A percentile compares a stretch with the other conserved stretches of the same genome.
Conservation (phyloP, 2,888 invertebrate genomes). For the Leucozona laternaria region DNA sequence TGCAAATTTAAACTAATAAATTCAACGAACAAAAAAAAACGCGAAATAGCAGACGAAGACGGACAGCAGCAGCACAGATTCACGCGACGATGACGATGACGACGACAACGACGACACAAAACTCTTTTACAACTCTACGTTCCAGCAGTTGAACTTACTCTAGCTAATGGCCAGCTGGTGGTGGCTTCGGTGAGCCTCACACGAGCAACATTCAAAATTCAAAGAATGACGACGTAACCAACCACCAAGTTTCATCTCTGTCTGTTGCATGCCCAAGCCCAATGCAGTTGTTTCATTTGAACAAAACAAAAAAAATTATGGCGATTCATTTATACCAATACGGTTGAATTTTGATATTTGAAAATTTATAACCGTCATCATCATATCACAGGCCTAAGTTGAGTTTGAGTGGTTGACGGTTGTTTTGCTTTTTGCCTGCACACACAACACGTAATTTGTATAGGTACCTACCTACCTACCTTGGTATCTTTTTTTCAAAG, state of each 20-base stretch:
- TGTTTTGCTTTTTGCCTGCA: slow-evolving; percentile 24
- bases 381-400: slow-evolving; percentile 36
- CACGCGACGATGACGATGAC: slow-evolving; percentile 40
- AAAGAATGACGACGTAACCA: slow-evolving; percentile 32
- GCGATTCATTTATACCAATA: slow-evolving; percentile 69
- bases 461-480: not conserved
- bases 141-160: slow-evolving; percentile 74
- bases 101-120: slow-evolving; percentile 48
- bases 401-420: slow-evolving; percentile 31
- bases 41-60: slow-evolving; percentile 67
- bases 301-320: slow-evolving; percentile 10
- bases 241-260: slow-evolving; percentile 56
- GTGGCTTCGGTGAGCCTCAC: slow-evolving; percentile 67
- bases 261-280: slow-evolving; percentile 23
- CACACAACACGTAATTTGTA: slow-evolving; percentile 4
- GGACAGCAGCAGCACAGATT: slow-evolving; percentile 58
- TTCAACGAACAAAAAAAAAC: slow-evolving; percentile 20
- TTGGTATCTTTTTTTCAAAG: slow-evolving; percentile 10
- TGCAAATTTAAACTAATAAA: slow-evolving; percentile 1
- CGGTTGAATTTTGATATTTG: slow-evolving; percentile 60
- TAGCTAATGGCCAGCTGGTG: slow-evolving; percentile 71
- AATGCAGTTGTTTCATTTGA: slow-evolving; percentile 53
- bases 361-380: slow-evolving; percentile 73
- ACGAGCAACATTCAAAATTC: slow-evolving; percentile 36
- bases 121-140: slow-evolving; percentile 70